Conservation (phyloP, 2,113 vertebrate species). For the Caretta caretta region DNA sequence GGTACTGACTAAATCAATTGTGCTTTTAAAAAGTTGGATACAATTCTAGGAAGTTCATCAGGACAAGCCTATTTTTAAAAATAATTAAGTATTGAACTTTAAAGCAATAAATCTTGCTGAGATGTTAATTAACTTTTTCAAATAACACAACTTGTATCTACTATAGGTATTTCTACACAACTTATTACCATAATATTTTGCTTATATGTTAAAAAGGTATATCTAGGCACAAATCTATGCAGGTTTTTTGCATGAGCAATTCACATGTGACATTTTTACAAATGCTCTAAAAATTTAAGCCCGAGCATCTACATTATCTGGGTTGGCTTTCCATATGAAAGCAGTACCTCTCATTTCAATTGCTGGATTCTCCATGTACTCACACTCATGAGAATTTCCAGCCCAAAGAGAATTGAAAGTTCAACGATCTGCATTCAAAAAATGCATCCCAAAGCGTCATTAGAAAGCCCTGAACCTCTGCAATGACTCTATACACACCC, state of each 20-base stretch:
- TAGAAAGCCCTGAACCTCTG: not conserved
- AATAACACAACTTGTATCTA: slow-evolving; percentile 20
- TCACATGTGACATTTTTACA: not conserved
- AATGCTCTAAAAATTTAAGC: not conserved
- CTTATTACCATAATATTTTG: not conserved
- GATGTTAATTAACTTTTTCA: slow-evolving; percentile 48
- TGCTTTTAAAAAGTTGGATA: not conserved
- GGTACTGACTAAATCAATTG: not conserved
- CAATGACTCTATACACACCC: not conserved
- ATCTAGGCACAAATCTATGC: not conserved
- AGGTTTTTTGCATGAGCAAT: not conserved
- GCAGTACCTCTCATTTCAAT: not conserved
- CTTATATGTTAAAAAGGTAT: not conserved
- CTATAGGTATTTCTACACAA: slow-evolving; percentile 20
- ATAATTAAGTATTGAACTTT: slow-evolving; percentile 39
- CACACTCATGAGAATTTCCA: not conserved
- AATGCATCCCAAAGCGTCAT: not conserved
- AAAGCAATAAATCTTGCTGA: slow-evolving; percentile 42
- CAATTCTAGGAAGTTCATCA: slow-evolving; percentile 68
- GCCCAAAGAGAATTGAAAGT: not conserved
- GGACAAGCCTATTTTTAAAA: slow-evolving; percentile 39
- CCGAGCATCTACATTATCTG: not conserved
- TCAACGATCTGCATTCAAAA: not conserved
- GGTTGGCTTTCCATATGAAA: not conserved
- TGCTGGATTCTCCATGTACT: not conserved